Evolutionary conservation across 2,113 vertebrate species (phyloP), one percentile per base, ranked within the genome.

Genomic region (Aleadryas rufinucha): DNA sequence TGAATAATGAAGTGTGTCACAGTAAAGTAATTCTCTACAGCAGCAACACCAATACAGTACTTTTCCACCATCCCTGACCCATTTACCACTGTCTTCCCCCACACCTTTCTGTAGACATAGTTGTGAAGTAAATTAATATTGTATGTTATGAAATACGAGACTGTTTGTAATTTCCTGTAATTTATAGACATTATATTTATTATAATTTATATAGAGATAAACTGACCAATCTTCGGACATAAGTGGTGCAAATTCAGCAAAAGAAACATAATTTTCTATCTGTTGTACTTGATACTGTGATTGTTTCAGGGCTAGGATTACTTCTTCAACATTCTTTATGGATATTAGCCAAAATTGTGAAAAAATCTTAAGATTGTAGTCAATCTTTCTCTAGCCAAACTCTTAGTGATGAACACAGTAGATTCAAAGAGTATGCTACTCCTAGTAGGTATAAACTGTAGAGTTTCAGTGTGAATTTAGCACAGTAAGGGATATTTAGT

Each of bases 1-100:
- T 91, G 80, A 96, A 89, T 96, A 95, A 94, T 92, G 72, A 94
- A 84, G n/a, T 23, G 9, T 85, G 47, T 83, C 54, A 84, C 39
- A 83, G 26, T 83, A 64, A 95, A 54, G 14, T 59, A 83, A 77
- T 89, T 77, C 63, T 95, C 83, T 89, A 57, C 22, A 63, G 50
- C 31, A 86, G 28, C 37, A 90, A 49, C 28, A 93, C 20, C 21
- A 44, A 18, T 68, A 49, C 0, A 10, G 53, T 77, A 31, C 11
- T 60, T 83, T 41, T 78, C 69, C 45, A 54, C 52, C 33, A 70
- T 80, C 37, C 19, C 39, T 95, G 85, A 89, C 85, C 83, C 42
- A 78, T 68, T 90, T 93, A 79, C 50, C 52, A 63, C 56, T 69
- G 24, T 49, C n/a, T 84, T 89, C 23, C 56, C 6, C 42, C 84